Conservation (phyloP, 2,797 vertebrate species). For the Cossypha polioptera region DNA sequence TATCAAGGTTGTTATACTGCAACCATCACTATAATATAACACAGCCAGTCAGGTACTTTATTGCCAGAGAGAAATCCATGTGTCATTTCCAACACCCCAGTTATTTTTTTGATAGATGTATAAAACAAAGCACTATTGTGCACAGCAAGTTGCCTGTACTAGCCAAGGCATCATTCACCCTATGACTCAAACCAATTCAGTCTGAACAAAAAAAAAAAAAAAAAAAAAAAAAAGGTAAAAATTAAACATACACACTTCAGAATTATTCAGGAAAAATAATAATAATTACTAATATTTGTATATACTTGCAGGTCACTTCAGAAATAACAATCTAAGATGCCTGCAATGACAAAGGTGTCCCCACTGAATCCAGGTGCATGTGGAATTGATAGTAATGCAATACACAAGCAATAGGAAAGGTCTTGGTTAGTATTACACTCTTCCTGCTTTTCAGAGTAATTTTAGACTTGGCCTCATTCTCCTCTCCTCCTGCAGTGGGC, state of each 20-base stretch:
- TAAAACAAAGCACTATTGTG: slow-evolving; percentile 26
- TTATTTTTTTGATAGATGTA: slow-evolving; percentile 57
- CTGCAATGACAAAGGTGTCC: not conserved
- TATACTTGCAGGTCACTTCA: not conserved
- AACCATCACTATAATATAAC: slow-evolving; percentile 35
- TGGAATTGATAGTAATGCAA: not conserved
- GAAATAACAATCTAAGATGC: not conserved
- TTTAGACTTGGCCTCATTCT: not conserved
- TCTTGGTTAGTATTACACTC: not conserved
- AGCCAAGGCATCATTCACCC: slow-evolving; percentile 10
- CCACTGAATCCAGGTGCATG: not conserved
- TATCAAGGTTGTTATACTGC: slow-evolving; percentile 40
- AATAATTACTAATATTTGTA: not conserved
- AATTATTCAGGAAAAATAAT: slow-evolving; percentile 9
- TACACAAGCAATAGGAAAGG: not conserved
- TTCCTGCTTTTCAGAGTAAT: not conserved
- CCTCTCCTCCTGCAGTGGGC: too few relatives aligned
- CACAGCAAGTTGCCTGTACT: not conserved
- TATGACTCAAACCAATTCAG: not conserved
- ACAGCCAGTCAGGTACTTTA: slow-evolving; percentile 43
- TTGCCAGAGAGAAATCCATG: slow-evolving; percentile 40
- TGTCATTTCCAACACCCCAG: slow-evolving; percentile 35
- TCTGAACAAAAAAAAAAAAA: not conserved
- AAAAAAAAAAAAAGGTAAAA: not conserved
- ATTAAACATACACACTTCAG: not conserved